phyloP scores from a whole-genome alignment of 2,888 invertebrate genomes.

The Lypha dubia region DNA sequence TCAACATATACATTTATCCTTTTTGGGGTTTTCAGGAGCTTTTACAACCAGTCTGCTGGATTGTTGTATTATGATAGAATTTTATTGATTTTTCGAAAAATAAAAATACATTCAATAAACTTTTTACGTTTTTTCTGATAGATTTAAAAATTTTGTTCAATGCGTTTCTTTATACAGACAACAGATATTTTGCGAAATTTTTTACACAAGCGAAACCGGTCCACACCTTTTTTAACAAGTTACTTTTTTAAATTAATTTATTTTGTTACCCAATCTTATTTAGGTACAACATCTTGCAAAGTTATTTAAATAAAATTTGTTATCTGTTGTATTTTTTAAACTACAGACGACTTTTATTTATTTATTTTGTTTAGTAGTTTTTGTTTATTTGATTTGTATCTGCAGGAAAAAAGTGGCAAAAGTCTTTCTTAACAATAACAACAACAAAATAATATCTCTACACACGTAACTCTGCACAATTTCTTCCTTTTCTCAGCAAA shows the following conservation, averaged over 20 bases:
- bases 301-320: not conserved
- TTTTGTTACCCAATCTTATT: too few relatives aligned
- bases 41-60: conserved; percentile 21
- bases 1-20: conserved; percentile 11
- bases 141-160: not conserved
- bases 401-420: conserved; percentile 22
- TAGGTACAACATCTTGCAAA: too few relatives aligned
- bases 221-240: conserved; percentile 54
- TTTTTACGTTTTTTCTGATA: not conserved
- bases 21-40: conserved; percentile 37
- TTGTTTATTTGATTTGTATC: not conserved
- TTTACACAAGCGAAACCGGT: conserved; percentile 22
- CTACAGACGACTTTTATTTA: conserved; percentile 1
- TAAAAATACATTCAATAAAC: not conserved
- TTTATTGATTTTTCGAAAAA: conserved; percentile 67
- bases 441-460: conserved; percentile 27
- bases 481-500: conserved; percentile 5
- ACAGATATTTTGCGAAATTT: not conserved
- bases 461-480: conserved; percentile 18
- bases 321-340: conserved; percentile 8
- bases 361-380: conserved; percentile 3
- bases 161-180: not conserved
- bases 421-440: conserved; percentile 30
- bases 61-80: conserved; percentile 16
- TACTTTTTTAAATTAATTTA: conserved; percentile 2